A percentile compares a stretch with the other conserved stretches of the same genome.
Conservation (phyloP, 2,797 vertebrate species). For the Lutjanus campechanus region DNA sequence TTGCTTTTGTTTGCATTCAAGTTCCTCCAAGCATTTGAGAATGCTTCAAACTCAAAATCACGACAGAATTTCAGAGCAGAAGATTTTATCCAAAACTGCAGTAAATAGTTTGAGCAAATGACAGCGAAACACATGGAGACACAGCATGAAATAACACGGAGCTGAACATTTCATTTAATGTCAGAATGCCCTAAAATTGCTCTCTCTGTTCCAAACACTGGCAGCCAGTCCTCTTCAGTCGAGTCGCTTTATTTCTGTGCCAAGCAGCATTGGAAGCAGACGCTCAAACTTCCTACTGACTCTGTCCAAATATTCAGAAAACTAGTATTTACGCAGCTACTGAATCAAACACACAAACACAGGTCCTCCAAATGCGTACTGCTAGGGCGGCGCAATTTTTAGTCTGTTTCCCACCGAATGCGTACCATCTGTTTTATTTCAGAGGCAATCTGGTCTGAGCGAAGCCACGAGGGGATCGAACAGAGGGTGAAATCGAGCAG, state of each 20-base stretch:
- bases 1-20: conserved; percentile 17
- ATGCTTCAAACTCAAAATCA: conserved; percentile 21
- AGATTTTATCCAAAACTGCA: conserved; percentile 64
- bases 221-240: conserved; percentile 61
- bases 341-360: conserved; percentile 77
- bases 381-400: conserved; percentile 80
- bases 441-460: conserved; percentile 86
- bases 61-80: conserved; percentile 54
- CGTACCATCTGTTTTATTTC: conserved; percentile 88
- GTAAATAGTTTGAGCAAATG: conserved; percentile 72
- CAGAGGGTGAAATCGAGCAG: conserved; percentile 78
- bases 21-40: neutral
- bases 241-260: conserved; percentile 54
- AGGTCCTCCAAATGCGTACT: conserved; percentile 75
- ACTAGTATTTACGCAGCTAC: conserved; percentile 77
- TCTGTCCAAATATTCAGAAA: conserved; percentile 71
- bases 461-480: conserved; percentile 78
- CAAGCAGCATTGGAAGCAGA: conserved; percentile 80
- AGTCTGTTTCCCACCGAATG: conserved; percentile 81
- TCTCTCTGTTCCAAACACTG: conserved; percentile 71
- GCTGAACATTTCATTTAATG: conserved; percentile 70
- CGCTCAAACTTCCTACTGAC: conserved; percentile 77
- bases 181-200: conserved; percentile 68
- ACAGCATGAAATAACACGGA: conserved; percentile 67
- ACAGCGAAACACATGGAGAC: conserved; percentile 76